These are phyloP conservation scores for Pseudanteris insignis DNA, from an alignment of 2,888 invertebrate genomes.

Conservation along the genomic window DNA sequence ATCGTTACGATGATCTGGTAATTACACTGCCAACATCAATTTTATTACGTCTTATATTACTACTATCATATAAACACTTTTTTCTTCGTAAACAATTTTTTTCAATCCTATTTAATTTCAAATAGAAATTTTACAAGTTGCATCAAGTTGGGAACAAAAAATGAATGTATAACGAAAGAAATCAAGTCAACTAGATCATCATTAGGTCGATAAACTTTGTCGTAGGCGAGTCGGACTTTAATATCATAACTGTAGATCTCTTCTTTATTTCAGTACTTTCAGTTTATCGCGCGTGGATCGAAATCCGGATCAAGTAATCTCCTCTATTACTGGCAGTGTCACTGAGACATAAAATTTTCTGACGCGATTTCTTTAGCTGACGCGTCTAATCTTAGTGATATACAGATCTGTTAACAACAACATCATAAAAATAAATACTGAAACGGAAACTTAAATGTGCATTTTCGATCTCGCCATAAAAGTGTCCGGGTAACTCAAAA, in stretches of 20 bases:
- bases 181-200: conserved; percentile 30
- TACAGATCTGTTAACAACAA: neutral
- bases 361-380: conserved; percentile 5
- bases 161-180: conserved; percentile 12
- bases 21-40: too few relatives aligned
- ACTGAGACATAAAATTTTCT: conserved; percentile 12
- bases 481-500: too few relatives aligned
- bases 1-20: too few relatives aligned
- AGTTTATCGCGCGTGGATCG: conserved; percentile 31
- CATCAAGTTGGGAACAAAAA: neutral
- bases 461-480: too few relatives aligned
- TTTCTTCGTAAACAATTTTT: too few relatives aligned
- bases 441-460: too few relatives aligned
- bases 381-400: conserved; percentile 3
- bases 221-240: conserved; percentile 37
- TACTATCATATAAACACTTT: too few relatives aligned
- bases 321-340: conserved; percentile 19
- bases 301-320: conserved; percentile 31
- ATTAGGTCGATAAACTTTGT: conserved; percentile 41
- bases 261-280: conserved; percentile 30
- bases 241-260: conserved; percentile 39
- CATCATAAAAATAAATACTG: too few relatives aligned
- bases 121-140: neutral
- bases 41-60: too few relatives aligned
- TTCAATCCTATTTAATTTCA: too few relatives aligned